Conservation (phyloP, 2,888 invertebrate genomes). For the Phorcus lineatus region DNA sequence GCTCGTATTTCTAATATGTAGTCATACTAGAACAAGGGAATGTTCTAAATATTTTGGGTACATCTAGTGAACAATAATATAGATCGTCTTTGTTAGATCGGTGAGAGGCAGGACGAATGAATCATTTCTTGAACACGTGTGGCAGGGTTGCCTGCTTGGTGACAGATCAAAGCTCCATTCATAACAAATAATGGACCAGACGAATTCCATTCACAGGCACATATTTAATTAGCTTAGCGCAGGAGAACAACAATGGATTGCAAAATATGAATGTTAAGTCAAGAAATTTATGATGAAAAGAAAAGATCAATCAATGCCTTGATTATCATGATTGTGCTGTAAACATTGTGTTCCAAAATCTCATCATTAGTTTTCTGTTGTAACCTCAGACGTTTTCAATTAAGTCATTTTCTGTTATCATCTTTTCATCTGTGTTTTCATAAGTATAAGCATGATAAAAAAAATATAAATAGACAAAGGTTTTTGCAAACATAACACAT, state of each 20-base stretch:
- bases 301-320: background rate
- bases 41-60: background rate
- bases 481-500: too few species aligned
- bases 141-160: background rate
- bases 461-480: too few species aligned
- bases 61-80: background rate
- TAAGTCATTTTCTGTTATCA: too few species aligned
- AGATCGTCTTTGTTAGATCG: background rate
- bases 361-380: too few species aligned
- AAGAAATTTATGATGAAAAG: too few species aligned
- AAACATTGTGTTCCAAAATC: too few species aligned
- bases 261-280: too few species aligned
- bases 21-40: too few species aligned
- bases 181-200: background rate
- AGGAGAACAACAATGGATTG: too few species aligned
- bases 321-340: background rate
- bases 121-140: slow-evolving; percentile 17
- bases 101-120: background rate
- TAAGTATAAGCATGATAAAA: too few species aligned
- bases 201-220: background rate
- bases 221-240: background rate
- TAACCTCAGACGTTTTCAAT: too few species aligned
- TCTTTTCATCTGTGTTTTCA: too few species aligned
- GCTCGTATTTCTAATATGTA: background rate
- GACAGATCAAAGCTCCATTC: slow-evolving; percentile 19